Evolutionary conservation across 2,888 invertebrate genomes (phyloP).

Genomic region (Sesamia inferens): DNA sequence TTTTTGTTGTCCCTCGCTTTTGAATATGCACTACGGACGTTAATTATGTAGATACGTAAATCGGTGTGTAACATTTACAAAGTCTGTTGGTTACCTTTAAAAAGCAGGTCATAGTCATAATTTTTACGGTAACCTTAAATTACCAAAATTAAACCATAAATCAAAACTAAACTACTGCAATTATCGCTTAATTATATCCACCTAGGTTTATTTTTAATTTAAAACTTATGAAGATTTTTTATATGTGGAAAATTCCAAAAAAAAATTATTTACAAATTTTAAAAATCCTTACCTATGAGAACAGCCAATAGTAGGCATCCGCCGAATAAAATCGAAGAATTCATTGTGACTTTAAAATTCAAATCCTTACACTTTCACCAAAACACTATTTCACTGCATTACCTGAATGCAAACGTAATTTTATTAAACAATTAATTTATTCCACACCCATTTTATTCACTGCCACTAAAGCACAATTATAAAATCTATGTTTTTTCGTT

Average conservation of each 20-base stretch:
- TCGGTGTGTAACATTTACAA: conserved; percentile 18
- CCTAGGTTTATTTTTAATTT: background rate
- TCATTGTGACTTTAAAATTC: conserved; percentile 79
- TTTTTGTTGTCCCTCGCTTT: no score
- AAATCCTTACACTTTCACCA: conserved; percentile 85
- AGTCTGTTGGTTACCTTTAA: conserved; percentile 51
- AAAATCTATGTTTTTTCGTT: conserved; percentile 37
- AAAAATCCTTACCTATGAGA: conserved; percentile 77
- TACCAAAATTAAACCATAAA: conserved; percentile 30
- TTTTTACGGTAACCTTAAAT: conserved; percentile 34
- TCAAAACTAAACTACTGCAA: background rate
- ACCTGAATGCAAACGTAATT: conserved; percentile 63
- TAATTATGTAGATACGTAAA: background rate
- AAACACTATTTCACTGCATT: conserved; percentile 76
- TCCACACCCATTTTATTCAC: conserved; percentile 65
- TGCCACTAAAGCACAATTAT: conserved; percentile 51
- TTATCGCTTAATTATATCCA: background rate
- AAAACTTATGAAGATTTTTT: background rate
- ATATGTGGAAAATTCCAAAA: background rate
- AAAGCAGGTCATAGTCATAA: conserved; percentile 55
- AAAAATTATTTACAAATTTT: background rate
- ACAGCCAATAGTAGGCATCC: conserved; percentile 78
- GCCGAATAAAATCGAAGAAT: conserved; percentile 74
- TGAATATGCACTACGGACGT: background rate
- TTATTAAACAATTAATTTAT: conserved; percentile 51